These are phyloP conservation scores for Dipus sagitta DNA, from an alignment of 2,797 vertebrate genomes.

Conservation along the genomic window DNA sequence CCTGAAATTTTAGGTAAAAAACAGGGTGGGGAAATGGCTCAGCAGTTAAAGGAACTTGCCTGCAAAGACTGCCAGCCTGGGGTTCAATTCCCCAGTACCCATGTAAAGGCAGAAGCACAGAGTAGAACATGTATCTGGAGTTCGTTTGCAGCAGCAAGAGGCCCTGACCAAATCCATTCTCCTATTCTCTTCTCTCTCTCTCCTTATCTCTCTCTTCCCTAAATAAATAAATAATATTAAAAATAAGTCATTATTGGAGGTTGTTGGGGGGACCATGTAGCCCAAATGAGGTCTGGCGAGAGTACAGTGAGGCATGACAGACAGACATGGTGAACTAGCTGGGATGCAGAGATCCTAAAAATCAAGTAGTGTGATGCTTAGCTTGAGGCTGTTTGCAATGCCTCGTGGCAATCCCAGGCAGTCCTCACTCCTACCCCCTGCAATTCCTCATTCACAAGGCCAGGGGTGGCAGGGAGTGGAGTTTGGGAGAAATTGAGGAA, in stretches of 20 bases:
- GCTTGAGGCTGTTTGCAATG: not conserved
- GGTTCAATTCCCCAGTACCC: no score
- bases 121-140: no score
- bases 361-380: not conserved
- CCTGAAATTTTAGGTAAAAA: no score
- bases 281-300: not conserved
- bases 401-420: not conserved
- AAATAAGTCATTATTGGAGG: not conserved
- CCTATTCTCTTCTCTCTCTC: no score
- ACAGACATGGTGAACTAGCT: not conserved
- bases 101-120: no score
- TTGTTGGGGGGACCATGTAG: not conserved
- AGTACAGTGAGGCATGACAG: not conserved
- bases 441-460: not conserved
- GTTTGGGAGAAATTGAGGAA: not conserved
- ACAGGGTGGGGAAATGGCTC: no score
- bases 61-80: no score
- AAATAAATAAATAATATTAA: no score
- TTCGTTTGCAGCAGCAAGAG: no score
- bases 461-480: not conserved
- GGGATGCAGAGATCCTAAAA: not conserved
- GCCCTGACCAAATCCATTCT: no score
- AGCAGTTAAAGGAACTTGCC: no score
- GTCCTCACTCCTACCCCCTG: not conserved
- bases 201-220: no score